Evolutionary conservation across 1,140 invertebrate species (phyloP).

Genomic region (Cydia splendana): DNA sequence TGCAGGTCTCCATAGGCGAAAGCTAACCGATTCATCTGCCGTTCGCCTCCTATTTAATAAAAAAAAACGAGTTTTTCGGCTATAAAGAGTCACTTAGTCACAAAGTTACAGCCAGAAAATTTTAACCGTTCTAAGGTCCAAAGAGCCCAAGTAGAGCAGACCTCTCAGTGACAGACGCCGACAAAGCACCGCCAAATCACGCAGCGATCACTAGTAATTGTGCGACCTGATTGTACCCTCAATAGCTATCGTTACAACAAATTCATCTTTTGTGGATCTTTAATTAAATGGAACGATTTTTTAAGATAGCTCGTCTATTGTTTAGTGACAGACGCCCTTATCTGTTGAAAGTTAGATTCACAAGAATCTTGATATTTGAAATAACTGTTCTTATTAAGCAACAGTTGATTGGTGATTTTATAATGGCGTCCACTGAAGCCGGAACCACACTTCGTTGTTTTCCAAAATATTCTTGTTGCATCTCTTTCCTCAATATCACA

Average conservation of each 20-base stretch:
- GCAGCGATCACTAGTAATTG: conserved; percentile 75
- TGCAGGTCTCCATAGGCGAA: no score
- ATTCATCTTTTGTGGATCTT: conserved; percentile 70
- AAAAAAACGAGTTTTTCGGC: no score
- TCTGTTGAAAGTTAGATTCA: not conserved
- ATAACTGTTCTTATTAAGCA: conserved; percentile 1
- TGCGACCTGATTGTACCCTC: conserved; percentile 76
- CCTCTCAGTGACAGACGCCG: conserved; percentile 65
- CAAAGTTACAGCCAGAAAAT: not conserved
- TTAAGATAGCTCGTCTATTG: conserved; percentile 33
- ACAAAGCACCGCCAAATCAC: conserved; percentile 65
- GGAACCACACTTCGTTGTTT: no score
- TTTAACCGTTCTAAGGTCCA: not conserved
- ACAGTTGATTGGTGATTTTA: not conserved
- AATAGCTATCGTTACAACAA: conserved; percentile 73
- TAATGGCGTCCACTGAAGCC: not conserved
- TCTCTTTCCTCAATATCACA: no score
- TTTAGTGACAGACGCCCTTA: conserved; percentile 40
- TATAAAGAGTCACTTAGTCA: no score
- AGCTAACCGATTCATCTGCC: no score
- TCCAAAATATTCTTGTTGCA: no score
- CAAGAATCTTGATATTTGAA: not conserved
- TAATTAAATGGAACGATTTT: conserved; percentile 67
- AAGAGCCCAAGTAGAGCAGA: conserved; percentile 44
- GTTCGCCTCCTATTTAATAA: no score